Evolutionary conservation across 2,113 vertebrate species (phyloP).

Genomic region (Symphodus melops): DNA sequence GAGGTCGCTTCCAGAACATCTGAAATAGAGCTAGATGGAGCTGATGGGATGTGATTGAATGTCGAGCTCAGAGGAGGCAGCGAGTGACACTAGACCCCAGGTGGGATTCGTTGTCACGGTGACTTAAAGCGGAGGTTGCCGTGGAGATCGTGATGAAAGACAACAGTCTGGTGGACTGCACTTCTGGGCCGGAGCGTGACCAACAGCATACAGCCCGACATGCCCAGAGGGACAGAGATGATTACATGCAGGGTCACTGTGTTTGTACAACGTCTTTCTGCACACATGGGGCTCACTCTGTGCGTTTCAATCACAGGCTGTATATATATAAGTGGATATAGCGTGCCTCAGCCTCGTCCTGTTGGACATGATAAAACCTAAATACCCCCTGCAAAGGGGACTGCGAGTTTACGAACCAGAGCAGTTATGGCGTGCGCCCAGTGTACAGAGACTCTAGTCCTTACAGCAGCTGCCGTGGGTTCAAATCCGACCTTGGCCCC

Average conservation of each 20-base stretch:
- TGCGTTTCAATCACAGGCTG: background rate
- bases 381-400: no score
- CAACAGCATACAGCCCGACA: conserved; percentile 58
- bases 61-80: conserved; percentile 42
- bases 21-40: conserved; percentile 32
- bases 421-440: no score
- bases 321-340: no score
- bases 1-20: conserved; percentile 31
- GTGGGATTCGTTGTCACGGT: conserved; percentile 73
- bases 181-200: conserved; percentile 68
- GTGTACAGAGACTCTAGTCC: no score
- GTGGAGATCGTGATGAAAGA: conserved; percentile 73
- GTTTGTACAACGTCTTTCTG: conserved; percentile 1
- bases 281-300: background rate
- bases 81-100: conserved; percentile 63
- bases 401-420: no score
- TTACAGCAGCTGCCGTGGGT: no score
- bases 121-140: conserved; percentile 62
- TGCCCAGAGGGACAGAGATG: conserved; percentile 45
- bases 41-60: conserved; percentile 49
- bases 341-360: no score
- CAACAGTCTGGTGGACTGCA: conserved; percentile 40
- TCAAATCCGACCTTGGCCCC: no score
- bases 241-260: conserved; percentile 55
- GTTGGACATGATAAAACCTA: no score